phyloP scores from a whole-genome alignment of 2,888 invertebrate genomes.

The Saturnia pavonia region DNA sequence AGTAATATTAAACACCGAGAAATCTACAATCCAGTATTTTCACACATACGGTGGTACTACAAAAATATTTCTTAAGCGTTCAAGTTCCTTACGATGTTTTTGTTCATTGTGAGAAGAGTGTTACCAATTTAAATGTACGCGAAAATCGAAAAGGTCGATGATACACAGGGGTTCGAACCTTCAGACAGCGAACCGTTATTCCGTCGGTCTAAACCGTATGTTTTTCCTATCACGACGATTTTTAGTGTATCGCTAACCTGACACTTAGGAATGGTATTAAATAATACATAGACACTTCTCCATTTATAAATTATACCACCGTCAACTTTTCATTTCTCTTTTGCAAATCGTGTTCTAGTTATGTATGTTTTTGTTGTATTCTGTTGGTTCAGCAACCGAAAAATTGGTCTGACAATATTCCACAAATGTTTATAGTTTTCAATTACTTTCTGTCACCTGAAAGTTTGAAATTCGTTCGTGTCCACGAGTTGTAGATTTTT shows the following conservation, averaged over 20 bases:
- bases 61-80: no score
- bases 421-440: background rate
- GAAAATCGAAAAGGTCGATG: no score
- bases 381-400: background rate
- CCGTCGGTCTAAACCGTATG: no score
- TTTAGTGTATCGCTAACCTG: background rate
- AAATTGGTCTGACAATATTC: background rate
- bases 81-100: no score
- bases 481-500: background rate
- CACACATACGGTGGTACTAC: no score
- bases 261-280: background rate
- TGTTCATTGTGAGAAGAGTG: no score
- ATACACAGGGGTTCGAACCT: no score
- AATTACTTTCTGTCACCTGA: background rate
- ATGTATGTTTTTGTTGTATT: background rate
- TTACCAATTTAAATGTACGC: no score
- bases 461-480: background rate
- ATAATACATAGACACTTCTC: background rate
- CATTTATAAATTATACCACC: background rate
- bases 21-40: no score
- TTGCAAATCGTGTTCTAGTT: background rate
- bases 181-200: no score
- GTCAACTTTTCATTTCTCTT: background rate
- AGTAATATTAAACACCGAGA: no score
- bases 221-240: no score